These are phyloP conservation scores for Stenurella melanura DNA, from an alignment of 2,888 invertebrate species.

Conservation along the genomic window DNA sequence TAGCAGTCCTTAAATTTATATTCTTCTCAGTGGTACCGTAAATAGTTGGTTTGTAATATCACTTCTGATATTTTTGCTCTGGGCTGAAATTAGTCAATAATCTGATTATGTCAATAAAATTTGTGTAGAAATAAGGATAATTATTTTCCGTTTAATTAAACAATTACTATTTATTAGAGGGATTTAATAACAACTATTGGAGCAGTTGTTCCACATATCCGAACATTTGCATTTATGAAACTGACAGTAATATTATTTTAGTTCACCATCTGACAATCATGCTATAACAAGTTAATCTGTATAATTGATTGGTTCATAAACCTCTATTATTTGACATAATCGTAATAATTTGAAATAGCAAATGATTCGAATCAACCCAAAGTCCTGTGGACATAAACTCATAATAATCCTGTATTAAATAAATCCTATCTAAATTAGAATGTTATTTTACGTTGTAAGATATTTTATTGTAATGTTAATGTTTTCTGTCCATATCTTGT, in stretches of 20 bases:
- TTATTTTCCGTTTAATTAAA: not conserved
- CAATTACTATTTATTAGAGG: not conserved
- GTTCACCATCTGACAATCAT: not conserved
- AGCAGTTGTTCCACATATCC: not conserved
- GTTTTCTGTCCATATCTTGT: too few relatives aligned
- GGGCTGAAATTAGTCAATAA: too few relatives aligned
- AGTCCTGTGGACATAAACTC: not conserved
- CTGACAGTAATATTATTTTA: not conserved
- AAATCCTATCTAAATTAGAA: not conserved
- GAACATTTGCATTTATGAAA: not conserved
- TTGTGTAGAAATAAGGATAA: not conserved
- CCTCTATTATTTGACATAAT: slow-evolving; percentile 9
- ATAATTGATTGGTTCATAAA: slow-evolving; percentile 10
- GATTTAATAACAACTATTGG: not conserved
- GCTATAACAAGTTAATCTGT: not conserved
- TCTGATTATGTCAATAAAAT: too few relatives aligned
- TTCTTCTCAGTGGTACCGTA: too few relatives aligned
- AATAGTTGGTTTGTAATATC: too few relatives aligned
- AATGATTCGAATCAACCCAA: not conserved
- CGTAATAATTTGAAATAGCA: not conserved
- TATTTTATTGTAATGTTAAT: too few relatives aligned
- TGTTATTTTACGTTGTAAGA: too few relatives aligned
- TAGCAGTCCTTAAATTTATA: too few relatives aligned
- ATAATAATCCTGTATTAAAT: not conserved
- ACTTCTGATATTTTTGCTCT: too few relatives aligned